Evolutionary conservation across 2,888 invertebrate species (phyloP).

Genomic region (Lydus trimaculatus): DNA sequence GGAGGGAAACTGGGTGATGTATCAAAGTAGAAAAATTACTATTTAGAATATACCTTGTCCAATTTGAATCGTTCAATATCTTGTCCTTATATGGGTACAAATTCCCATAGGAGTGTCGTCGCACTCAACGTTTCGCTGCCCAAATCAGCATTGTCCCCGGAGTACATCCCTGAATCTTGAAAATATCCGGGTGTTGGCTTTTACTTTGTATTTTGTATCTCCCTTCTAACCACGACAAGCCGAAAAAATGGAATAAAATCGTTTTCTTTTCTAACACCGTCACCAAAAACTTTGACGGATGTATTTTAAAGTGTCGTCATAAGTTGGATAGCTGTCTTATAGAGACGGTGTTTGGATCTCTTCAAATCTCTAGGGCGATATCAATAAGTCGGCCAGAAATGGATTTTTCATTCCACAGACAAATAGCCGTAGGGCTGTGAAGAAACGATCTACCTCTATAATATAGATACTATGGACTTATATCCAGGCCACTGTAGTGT

Average conservation of each 20-base stretch:
- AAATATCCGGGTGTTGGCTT: conserved; percentile 54
- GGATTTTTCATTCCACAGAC: conserved; percentile 63
- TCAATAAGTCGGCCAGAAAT: conserved; percentile 63
- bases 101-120: conserved; percentile 49
- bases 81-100: conserved; percentile 48
- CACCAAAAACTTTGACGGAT: conserved; percentile 52
- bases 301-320: conserved; percentile 58
- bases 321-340: conserved; percentile 53
- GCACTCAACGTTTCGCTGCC: conserved; percentile 58
- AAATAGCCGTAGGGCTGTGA: conserved; percentile 58
- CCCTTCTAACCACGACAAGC: not conserved
- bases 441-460: conserved; percentile 47
- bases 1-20: conserved; percentile 29
- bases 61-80: conserved; percentile 54
- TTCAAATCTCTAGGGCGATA: conserved; percentile 57
- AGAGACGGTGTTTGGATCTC: conserved; percentile 31
- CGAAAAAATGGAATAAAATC: conserved; percentile 19
- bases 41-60: conserved; percentile 25
- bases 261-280: not conserved
- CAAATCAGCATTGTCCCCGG: conserved; percentile 56
- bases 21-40: conserved; percentile 32
- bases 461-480: conserved; percentile 19
- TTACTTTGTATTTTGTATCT: conserved; percentile 40
- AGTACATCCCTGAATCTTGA: conserved; percentile 53
- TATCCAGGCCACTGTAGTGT: conserved; percentile 6